phyloP scores from a whole-genome alignment of 2,797 vertebrate species.

The Pelodytes ibericus region DNA sequence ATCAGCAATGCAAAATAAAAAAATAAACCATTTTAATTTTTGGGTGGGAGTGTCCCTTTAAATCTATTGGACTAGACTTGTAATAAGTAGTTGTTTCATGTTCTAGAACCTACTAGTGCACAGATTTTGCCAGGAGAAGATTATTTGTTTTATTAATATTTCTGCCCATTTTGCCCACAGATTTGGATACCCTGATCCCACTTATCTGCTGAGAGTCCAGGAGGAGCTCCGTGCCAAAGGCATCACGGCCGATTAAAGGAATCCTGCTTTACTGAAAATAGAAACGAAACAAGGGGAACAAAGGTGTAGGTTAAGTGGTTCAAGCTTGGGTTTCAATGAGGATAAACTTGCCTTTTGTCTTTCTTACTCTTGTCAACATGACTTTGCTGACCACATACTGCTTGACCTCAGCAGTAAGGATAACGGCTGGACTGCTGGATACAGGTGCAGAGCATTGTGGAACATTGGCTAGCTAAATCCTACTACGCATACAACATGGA shows the following conservation, averaged over 20 bases:
- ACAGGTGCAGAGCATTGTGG: constrained; percentile 1
- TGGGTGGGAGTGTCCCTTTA: no score
- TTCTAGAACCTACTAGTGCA: no score
- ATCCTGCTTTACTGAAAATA: neutral
- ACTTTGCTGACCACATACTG: constrained; percentile 10
- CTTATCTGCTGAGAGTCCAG: constrained; percentile 90
- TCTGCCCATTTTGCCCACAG: constrained; percentile 69
- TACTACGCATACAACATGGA: neutral
- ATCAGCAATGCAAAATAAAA: no score
- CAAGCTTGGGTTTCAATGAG: constrained; percentile 11
- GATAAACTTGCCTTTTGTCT: constrained; percentile 23
- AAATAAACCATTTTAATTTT: no score
- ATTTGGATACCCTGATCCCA: constrained; percentile 93
- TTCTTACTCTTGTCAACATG: constrained; percentile 23
- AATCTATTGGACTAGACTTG: no score
- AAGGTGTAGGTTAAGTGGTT: constrained; percentile 3
- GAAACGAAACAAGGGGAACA: neutral
- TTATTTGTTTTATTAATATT: no score
- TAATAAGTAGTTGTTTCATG: no score
- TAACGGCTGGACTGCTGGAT: neutral
- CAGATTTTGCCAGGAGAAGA: no score
- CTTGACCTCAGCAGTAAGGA: constrained; percentile 1
- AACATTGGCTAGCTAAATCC: neutral
- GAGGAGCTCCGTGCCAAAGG: constrained; percentile 93
- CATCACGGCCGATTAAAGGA: constrained; percentile 84